A percentile compares a stretch with the other conserved stretches of the same genome.
phyloP scores from a whole-genome alignment of 2,797 vertebrate species.

The Platyrinchus mystaceus region DNA sequence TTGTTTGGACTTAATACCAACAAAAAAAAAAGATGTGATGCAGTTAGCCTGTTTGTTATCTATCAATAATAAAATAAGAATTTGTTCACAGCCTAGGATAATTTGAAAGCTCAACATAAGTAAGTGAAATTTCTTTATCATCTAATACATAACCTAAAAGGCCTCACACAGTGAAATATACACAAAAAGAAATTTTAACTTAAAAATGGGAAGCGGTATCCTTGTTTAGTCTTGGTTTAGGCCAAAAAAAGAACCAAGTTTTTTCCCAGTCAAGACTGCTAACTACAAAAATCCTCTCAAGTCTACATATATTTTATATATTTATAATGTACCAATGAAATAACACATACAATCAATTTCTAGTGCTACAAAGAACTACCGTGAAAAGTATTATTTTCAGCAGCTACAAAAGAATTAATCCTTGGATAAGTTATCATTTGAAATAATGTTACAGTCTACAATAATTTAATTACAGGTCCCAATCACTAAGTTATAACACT shows the following conservation, averaged over 20 bases:
- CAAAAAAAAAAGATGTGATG: background rate
- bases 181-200: background rate
- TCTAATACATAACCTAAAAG: background rate
- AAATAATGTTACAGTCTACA: background rate
- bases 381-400: background rate
- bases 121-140: background rate
- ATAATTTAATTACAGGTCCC: background rate
- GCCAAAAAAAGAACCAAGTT: background rate
- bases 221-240: background rate
- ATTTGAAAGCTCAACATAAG: background rate
- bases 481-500: background rate
- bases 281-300: background rate
- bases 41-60: background rate
- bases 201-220: background rate
- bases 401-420: background rate
- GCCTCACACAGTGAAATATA: background rate
- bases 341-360: background rate
- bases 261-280: background rate
- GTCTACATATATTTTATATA: background rate
- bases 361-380: background rate
- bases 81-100: background rate
- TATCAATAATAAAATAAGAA: background rate
- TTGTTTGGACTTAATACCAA: background rate
- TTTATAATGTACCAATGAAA: background rate
- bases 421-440: background rate